Evolutionary conservation across 2,888 invertebrate genomes (phyloP).

Genomic region (Cantharis rufa): DNA sequence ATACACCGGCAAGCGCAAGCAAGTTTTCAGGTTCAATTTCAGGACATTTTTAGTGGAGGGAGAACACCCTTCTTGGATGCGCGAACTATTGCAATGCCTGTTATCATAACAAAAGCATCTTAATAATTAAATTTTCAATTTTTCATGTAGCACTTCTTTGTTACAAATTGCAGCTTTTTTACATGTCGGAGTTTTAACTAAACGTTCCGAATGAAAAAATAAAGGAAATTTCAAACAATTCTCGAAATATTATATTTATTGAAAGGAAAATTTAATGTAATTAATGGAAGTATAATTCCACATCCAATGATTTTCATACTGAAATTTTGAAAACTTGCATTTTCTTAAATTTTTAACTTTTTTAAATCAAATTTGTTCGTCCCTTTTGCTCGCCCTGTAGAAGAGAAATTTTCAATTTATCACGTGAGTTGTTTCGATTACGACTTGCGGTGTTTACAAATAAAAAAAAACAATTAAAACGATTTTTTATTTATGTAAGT

Average conservation of each 20-base stretch:
- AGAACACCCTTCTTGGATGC: conserved; percentile 17
- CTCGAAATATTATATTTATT: background rate
- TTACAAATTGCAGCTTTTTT: background rate
- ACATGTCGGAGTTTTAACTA: background rate
- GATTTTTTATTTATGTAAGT: background rate
- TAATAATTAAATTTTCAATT: background rate
- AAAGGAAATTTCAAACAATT: background rate
- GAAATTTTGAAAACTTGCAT: no score
- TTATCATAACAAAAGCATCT: background rate
- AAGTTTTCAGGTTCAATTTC: conserved; percentile 23
- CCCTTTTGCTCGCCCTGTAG: background rate
- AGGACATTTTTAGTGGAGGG: conserved; percentile 24
- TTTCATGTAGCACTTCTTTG: background rate
- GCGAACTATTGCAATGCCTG: conserved; percentile 1
- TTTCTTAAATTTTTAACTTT: background rate
- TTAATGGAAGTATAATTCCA: no score
- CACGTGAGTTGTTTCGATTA: background rate
- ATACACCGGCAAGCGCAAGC: conserved; percentile 7
- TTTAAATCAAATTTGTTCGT: background rate
- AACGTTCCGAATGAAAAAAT: background rate
- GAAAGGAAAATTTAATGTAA: background rate
- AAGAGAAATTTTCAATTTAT: background rate
- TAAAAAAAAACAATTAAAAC: background rate
- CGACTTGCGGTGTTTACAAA: background rate
- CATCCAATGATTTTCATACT: no score